Evolutionary conservation across 1,140 invertebrate species (phyloP).

Genomic region (Pogonognathellus flavescens): DNA sequence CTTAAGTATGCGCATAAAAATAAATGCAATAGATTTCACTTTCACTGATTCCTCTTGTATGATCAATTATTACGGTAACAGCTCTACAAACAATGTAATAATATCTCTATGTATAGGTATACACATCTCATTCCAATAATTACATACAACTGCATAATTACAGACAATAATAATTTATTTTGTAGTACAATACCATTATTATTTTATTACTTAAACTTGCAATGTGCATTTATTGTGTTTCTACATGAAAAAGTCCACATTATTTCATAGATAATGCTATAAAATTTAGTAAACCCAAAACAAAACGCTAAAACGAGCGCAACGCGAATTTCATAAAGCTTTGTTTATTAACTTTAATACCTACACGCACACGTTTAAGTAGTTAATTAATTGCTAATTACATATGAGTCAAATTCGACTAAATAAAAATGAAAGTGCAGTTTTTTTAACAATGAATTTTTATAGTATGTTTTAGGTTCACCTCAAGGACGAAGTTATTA

Average conservation of each 20-base stretch:
- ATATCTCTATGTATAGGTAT: background rate
- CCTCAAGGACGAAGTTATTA: background rate
- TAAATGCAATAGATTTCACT: background rate
- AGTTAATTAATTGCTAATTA: background rate
- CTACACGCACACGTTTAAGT: too few relatives aligned
- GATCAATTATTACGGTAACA: background rate
- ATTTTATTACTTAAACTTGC: too few relatives aligned
- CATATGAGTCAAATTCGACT: background rate
- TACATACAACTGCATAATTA: too few relatives aligned
- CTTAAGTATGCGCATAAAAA: background rate
- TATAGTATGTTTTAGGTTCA: background rate
- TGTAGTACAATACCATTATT: too few relatives aligned
- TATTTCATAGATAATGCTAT: too few relatives aligned
- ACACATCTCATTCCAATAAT: background rate
- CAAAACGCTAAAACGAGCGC: too few relatives aligned
- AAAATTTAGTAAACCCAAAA: too few relatives aligned
- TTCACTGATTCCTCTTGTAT: background rate
- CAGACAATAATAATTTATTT: too few relatives aligned
- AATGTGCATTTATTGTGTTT: too few relatives aligned
- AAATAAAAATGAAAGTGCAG: constrained; percentile 24
- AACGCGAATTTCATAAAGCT: too few relatives aligned
- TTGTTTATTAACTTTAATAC: too few relatives aligned
- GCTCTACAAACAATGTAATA: background rate
- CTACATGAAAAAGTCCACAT: too few relatives aligned
- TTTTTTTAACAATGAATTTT: constrained; percentile 22